Base-by-base conservation (phyloP, 2,888 invertebrate genomes). In the Acanthopleura granulata region DNA sequence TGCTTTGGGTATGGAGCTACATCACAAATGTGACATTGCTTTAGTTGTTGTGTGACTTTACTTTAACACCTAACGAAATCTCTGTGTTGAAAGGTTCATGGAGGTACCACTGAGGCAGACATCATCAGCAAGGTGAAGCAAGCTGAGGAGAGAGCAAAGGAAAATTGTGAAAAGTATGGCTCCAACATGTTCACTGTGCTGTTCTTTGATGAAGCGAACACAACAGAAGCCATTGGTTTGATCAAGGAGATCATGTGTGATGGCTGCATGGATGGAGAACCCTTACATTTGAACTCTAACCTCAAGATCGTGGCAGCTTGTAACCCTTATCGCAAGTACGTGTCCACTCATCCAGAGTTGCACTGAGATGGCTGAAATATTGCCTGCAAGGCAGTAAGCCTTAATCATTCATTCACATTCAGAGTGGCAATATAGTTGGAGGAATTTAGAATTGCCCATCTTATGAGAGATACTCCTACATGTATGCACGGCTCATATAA, bases 161-260 rank as follows among this genome's bases (percentile, higher is more conserved):
- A 75, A 72, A 89, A 88, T 79, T 40, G 62, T 18, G 51, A 50
- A 25, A 29, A 27, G 50, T 82, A 76, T 76, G 79, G 80, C 22
- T 72, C 75, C 51, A 76, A 79, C 30, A 80, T 88, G 76, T 82
- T 84, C 78, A 88, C 88, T 18, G 86, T 88, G 0, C 76, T 88
- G 75, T 88, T 88, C 81, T 86, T 89, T 79, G 89, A 89, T 80
- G 89, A 89, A 78, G 89, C 88, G 12, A 89, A 89, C 82, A 89
- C 89, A 0, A 88, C 89, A 22, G 86, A 87, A 74, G 85, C 87
- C 11, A 85, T 89, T 51, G 89, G 88, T 57, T 78, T 88, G 27
- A 87, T 89, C 72, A 89, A 89, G 77, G 89, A 89, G 75, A 85
- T 89, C 49, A 85, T 89, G 86, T 88, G 87, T 80, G 89, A 89